A percentile compares a stretch with the other conserved stretches of the same genome.
phyloP scores from a whole-genome alignment of 1,140 invertebrate species.

The Melanaphis sacchari region DNA sequence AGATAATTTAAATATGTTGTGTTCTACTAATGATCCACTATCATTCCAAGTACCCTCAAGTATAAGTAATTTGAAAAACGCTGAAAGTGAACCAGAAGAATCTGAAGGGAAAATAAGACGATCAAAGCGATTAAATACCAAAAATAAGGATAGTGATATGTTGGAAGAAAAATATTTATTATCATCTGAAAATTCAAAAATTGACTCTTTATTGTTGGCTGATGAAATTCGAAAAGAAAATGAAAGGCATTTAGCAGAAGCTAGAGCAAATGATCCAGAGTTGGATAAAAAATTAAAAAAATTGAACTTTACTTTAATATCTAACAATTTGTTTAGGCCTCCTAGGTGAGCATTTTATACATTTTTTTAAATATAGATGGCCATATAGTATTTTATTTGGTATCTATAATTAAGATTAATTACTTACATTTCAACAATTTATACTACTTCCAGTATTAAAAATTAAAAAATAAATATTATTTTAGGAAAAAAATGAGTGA shows the following conservation, averaged over 20 bases:
- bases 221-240: slow-evolving; percentile 20
- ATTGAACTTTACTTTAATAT: slow-evolving; percentile 31
- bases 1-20: slow-evolving; percentile 23
- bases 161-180: background rate
- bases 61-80: background rate
- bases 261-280: slow-evolving; percentile 20
- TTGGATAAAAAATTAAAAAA: slow-evolving; percentile 41
- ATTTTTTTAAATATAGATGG: background rate
- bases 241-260: background rate
- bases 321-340: slow-evolving; percentile 20
- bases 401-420: background rate
- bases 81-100: background rate
- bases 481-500: slow-evolving; percentile 29
- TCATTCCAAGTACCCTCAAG: background rate
- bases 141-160: slow-evolving; percentile 25
- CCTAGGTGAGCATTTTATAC: background rate
- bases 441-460: background rate
- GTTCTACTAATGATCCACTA: background rate
- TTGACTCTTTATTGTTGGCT: slow-evolving; percentile 17
- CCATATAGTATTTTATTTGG: background rate
- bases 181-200: background rate
- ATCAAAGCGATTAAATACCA: slow-evolving; percentile 45
- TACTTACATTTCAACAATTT: too few relatives aligned
- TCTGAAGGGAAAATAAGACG: slow-evolving; percentile 27
- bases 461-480: background rate